These are phyloP conservation scores for Sericinus montela DNA, from an alignment of 2,888 invertebrate genomes.

Conservation along the genomic window DNA sequence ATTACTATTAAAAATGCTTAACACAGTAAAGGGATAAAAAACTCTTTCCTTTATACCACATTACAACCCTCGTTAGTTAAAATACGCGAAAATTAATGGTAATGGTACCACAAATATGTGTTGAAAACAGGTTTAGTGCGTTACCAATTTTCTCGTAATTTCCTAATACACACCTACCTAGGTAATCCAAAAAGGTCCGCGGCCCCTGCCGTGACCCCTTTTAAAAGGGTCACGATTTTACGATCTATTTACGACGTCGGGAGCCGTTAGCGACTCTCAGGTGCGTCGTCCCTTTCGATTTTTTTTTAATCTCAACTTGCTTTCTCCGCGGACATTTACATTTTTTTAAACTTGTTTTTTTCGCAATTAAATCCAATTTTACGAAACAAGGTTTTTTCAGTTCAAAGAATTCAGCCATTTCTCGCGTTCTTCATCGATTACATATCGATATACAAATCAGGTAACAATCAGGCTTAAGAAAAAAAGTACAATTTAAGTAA, in stretches of 20 bases:
- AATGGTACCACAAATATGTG: too few species aligned
- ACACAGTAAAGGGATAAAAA: too few species aligned
- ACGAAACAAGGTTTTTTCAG: background rate
- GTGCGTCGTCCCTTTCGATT: constrained; percentile 15
- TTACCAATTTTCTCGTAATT: constrained; percentile 4
- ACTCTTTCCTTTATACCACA: too few species aligned
- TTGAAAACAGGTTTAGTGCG: background rate
- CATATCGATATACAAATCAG: too few species aligned
- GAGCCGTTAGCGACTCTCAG: constrained; percentile 23
- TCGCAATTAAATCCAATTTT: background rate
- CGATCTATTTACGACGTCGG: constrained; percentile 25
- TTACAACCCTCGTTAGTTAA: too few species aligned
- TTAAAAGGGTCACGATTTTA: constrained; percentile 17
- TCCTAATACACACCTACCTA: constrained; percentile 5
- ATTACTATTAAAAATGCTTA: too few species aligned
- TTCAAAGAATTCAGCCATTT: too few species aligned
- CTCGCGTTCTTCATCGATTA: too few species aligned
- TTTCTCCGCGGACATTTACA: background rate
- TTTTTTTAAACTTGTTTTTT: background rate
- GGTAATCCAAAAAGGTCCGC: constrained; percentile 9
- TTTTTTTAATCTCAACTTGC: background rate
- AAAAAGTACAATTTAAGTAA: too few species aligned
- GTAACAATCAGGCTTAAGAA: too few species aligned
- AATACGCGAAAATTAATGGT: too few species aligned
- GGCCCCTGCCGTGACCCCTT: constrained; percentile 13